Base-by-base conservation (phyloP, 2,113 vertebrate genomes). In the Ramphastos sulfuratus region DNA sequence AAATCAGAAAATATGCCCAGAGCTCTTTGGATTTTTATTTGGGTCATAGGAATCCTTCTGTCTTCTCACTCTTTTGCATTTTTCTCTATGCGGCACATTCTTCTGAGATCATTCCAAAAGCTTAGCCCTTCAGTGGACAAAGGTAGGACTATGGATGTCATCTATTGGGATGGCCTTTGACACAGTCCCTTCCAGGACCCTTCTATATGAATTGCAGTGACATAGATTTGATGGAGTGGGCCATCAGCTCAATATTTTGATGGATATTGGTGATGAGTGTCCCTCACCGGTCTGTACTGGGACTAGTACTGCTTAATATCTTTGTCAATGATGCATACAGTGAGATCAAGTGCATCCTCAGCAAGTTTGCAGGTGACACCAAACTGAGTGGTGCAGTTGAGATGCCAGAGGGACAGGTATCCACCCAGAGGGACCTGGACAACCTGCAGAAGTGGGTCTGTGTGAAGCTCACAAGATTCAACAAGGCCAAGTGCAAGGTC, bases 221-320 rank as follows among this genome's bases (percentile, higher is more conserved):
- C 12, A 52, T 12, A 52, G 50, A 52, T 52, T 25, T 52, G 50
- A 52, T 52, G 23, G 50, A 52, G 24, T 23, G 50, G 31, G 37
- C 64, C 50, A 91, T 76, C 0, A 0, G 25, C 16, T 69, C 7
- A 2, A 19, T 46, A 56, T 77, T 28, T 0, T 0, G 46, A 65
- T 28, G 28, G 77, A 52, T 44, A 86, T 1, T 7, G 3, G 21
- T 52, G 55, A 60, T 12, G 30, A 2, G 3, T 30, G 9, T 80
- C 35, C 52, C n/a, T 33, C 31, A 17, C 33, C 23, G 14, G 4
- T 39, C 44, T 4, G 1, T 64, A 28, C 2, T 60, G 70, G 15
- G 33, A 85, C 33, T 8, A 63, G 5, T n/a, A 33, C 15, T 66
- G 25, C 50, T 81, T 30, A 66, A 4, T 35, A 21, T 30, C 66